Evolutionary conservation across 2,113 vertebrate species (phyloP), one percentile per base, ranked within the genome.

Genomic region (Gallinago undulata): DNA sequence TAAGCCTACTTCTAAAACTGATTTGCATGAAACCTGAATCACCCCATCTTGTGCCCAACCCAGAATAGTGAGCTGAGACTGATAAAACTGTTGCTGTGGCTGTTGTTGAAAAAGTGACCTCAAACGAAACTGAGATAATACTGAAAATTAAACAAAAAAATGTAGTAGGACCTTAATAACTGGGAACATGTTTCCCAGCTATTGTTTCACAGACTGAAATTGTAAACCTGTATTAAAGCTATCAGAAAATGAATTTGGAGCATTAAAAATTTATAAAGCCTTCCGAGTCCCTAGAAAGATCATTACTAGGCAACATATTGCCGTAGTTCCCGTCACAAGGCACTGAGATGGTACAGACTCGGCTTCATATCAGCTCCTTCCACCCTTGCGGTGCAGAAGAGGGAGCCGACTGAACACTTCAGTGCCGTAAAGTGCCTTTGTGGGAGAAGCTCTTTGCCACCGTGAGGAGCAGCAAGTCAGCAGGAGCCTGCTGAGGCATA

Each of bases 241-340:
- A 95, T 77, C 84, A 93, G 94, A 92, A 95, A 81, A 81, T 0
- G 4, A 90, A 90, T 78, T 89, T 90, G 92, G 35, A 83, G 66
- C 93, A 92, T 96, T 89, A 97, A 91, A 95, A 95, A 94, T 97
- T 79, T 62, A 93, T 81, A 74, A 93, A 91, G 79, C 45, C 55
- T 92, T 90, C 84, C 47, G 73, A 90, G 73, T 89, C 91, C 66
- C 92, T 80, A 70, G 89, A 70, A 96, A 91, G 69, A 94, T 76
- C 68, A 90, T 97, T 95, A 96, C 78, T 88, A 94, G 80, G 94
- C 84, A 90, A 94, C 86, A 10, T 86, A 84, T 30, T 82, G 59
- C 85, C 57, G 62, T 57, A 74, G 77, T 93, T 95, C 93, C 86
- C 10, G 0, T 94, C 95, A 94, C 31, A 89, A 87, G 80, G 43